phyloP scores from a whole-genome alignment of 1,140 invertebrate genomes.

The Yoshiicerus persimilis region DNA sequence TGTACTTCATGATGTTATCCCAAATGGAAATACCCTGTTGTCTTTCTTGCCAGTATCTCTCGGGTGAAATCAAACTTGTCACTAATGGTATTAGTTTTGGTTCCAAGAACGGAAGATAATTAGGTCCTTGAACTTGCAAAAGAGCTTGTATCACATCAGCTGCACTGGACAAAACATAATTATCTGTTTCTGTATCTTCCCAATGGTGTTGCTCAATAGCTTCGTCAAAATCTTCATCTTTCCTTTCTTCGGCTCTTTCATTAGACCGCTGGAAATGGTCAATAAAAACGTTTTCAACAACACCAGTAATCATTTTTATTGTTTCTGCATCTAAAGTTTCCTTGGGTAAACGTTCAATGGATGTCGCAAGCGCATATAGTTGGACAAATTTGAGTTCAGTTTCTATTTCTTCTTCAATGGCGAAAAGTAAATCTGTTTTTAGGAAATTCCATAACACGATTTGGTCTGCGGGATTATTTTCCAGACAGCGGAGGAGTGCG shows the following conservation, averaged over 20 bases:
- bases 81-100: slow-evolving; percentile 34
- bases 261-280: slow-evolving; percentile 88
- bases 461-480: slow-evolving; percentile 29
- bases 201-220: slow-evolving; percentile 89
- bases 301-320: slow-evolving; percentile 79
- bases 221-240: slow-evolving; percentile 97
- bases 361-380: slow-evolving; percentile 84
- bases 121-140: slow-evolving; percentile 78
- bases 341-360: slow-evolving; percentile 86
- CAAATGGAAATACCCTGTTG: slow-evolving; percentile 99
- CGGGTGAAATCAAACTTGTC: slow-evolving; percentile 56
- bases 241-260: slow-evolving; percentile 78
- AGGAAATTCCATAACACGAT: slow-evolving; percentile 83
- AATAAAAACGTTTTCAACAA: slow-evolving; percentile 83
- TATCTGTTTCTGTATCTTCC: slow-evolving; percentile 92
- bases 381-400: slow-evolving; percentile 86
- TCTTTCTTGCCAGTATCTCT: slow-evolving; percentile 84
- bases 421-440: slow-evolving; percentile 85
- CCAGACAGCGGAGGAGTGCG: slow-evolving; percentile 62
- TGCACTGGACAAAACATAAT: slow-evolving; percentile 87
- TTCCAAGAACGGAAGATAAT: slow-evolving; percentile 43
- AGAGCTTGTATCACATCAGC: slow-evolving; percentile 89
- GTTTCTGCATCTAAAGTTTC: slow-evolving; percentile 75
- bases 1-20: slow-evolving; percentile 90
- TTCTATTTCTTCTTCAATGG: slow-evolving; percentile 91